Percentiles rank a stretch among this genome's conserved stretches.
Evolutionary conservation across 2,888 invertebrate genomes (phyloP).

Genomic region (Lasius platythorax): DNA sequence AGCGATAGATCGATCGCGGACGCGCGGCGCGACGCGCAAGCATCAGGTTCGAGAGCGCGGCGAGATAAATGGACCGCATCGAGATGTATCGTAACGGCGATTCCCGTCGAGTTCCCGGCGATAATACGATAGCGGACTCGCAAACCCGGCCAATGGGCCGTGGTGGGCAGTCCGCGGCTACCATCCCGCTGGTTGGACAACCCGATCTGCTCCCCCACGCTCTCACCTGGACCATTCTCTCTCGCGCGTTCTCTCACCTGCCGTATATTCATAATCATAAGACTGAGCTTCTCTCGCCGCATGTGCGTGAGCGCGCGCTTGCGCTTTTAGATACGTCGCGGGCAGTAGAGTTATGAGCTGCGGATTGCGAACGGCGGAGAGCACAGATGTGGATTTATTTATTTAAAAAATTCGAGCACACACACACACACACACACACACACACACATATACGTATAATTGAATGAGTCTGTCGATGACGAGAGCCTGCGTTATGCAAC

Average conservation of each 20-base stretch:
- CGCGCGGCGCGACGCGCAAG: slow-evolving; percentile 16
- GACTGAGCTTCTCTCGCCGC: slow-evolving; percentile 61
- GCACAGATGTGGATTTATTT: slow-evolving; percentile 8
- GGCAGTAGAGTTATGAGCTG: not conserved
- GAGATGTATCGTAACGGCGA: slow-evolving; percentile 67
- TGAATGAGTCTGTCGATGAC: not conserved
- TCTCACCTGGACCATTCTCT: slow-evolving; percentile 69
- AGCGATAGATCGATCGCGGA: slow-evolving; percentile 43
- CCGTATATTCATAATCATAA: slow-evolving; percentile 72
- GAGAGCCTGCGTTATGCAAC: not conserved
- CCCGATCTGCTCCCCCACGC: slow-evolving; percentile 76
- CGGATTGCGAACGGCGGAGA: not conserved
- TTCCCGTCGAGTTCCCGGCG: slow-evolving; percentile 56
- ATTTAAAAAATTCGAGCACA: not conserved
- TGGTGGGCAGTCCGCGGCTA: slow-evolving; percentile 83
- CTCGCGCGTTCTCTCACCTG: slow-evolving; percentile 68
- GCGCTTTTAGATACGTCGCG: slow-evolving; percentile 33
- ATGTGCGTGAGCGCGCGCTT: slow-evolving; percentile 73
- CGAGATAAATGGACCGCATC: slow-evolving; percentile 55
- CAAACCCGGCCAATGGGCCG: slow-evolving; percentile 83
- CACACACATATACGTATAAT: not conserved
- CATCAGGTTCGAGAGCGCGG: slow-evolving; percentile 49
- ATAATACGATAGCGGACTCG: slow-evolving; percentile 74
- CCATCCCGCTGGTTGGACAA: slow-evolving; percentile 82
- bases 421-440: not conserved